Evolutionary conservation across 2,888 invertebrate genomes (phyloP).

Genomic region (Endotricha flammealis): DNA sequence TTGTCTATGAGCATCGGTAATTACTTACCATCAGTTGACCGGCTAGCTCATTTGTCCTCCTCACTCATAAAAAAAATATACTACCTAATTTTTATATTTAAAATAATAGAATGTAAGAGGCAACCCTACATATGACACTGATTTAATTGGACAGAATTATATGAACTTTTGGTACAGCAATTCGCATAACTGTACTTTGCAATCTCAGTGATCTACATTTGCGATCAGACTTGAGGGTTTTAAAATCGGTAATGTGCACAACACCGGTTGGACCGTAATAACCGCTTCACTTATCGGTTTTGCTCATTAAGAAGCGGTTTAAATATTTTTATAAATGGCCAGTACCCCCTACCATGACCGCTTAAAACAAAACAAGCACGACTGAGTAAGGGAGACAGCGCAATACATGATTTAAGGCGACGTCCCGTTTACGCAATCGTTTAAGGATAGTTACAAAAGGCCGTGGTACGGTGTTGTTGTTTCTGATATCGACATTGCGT

Average conservation of each 20-base stretch:
- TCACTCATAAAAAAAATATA: no score
- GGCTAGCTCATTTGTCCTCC: no score
- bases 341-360: no score
- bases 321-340: background rate
- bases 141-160: constrained; percentile 29
- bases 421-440: no score
- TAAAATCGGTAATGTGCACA: constrained; percentile 7
- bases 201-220: constrained; percentile 7
- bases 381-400: no score
- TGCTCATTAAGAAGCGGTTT: background rate
- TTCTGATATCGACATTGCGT: background rate
- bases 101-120: background rate
- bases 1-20: constrained; percentile 1
- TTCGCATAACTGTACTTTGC: constrained; percentile 16
- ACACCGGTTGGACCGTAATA: background rate
- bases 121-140: constrained; percentile 16
- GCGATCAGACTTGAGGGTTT: constrained; percentile 3
- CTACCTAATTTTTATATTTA: background rate
- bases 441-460: no score
- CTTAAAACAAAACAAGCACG: no score
- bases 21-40: background rate
- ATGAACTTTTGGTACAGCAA: constrained; percentile 24
- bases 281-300: background rate
- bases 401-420: no score
- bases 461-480: no score